Evolutionary conservation across 2,888 invertebrate genomes (phyloP).

Genomic region (Drosophila vallismaia): DNA sequence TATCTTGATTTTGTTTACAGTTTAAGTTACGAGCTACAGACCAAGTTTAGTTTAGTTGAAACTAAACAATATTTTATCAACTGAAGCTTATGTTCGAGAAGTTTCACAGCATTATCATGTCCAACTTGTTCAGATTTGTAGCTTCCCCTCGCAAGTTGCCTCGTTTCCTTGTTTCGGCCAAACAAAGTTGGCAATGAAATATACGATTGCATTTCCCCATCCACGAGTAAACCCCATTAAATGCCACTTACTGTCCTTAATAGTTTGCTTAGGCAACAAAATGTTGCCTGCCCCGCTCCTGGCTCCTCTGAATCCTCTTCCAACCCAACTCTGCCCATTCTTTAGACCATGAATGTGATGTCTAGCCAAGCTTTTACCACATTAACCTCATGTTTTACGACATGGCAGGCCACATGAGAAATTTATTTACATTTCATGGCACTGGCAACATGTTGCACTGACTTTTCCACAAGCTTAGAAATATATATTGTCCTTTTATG

Average conservation of each 20-base stretch:
- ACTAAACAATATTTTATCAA: neutral
- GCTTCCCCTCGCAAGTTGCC: neutral
- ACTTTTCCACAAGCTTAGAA: constrained; percentile 9
- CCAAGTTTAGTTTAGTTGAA: neutral
- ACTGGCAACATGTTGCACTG: constrained; percentile 73
- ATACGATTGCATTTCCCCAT: constrained; percentile 45
- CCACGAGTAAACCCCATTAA: constrained; percentile 61
- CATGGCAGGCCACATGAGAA: constrained; percentile 76
- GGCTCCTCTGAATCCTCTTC: neutral
- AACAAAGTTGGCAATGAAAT: constrained; percentile 57
- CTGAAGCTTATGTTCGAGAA: constrained; percentile 4
- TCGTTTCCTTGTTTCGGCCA: constrained; percentile 3
- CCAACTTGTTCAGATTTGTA: constrained; percentile 17
- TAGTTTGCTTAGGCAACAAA: constrained; percentile 73
- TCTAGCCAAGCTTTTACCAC: constrained; percentile 68
- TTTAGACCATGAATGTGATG: constrained; percentile 18
- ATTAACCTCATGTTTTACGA: constrained; percentile 77
- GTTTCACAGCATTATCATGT: neutral
- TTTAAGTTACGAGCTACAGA: neutral
- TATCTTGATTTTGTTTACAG: neutral
- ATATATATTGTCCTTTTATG: no score
- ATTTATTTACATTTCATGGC: constrained; percentile 77
- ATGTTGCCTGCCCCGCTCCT: constrained; percentile 45
- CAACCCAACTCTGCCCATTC: constrained; percentile 14
- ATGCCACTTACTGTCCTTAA: constrained; percentile 73